Evolutionary conservation across 1,140 invertebrate genomes (phyloP).

Genomic region (Doryteuthis pealeii): DNA sequence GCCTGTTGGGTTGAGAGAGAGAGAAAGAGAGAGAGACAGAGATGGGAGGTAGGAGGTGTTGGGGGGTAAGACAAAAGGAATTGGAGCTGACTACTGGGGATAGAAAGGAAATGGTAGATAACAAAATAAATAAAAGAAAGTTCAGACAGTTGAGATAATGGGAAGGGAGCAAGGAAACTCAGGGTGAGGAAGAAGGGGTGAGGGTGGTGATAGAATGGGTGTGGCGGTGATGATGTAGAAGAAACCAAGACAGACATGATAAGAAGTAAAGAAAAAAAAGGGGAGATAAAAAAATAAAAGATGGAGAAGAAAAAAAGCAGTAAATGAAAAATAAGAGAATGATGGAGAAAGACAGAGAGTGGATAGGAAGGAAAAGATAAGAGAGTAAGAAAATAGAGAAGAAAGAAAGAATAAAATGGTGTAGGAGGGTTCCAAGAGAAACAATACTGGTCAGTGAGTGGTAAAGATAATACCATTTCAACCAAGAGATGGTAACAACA

Average conservation of each 20-base stretch:
- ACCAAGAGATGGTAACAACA: too few species aligned
- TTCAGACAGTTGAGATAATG: too few species aligned
- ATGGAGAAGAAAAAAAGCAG: neutral
- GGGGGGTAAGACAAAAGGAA: neutral
- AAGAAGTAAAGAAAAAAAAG: too few species aligned
- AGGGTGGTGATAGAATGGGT: too few species aligned
- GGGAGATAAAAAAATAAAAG: neutral
- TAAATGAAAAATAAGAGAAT: neutral
- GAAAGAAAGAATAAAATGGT: neutral
- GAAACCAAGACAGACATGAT: too few species aligned
- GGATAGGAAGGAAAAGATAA: neutral
- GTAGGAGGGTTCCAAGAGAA: too few species aligned
- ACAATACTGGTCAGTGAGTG: too few species aligned
- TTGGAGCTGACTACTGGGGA: neutral
- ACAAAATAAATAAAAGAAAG: neutral
- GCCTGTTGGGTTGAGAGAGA: constrained; percentile 15
- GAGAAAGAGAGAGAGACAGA: constrained; percentile 13
- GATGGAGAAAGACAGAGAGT: neutral
- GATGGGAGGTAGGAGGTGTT: neutral
- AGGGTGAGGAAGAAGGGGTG: too few species aligned
- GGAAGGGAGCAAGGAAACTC: too few species aligned
- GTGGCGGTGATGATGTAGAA: too few species aligned
- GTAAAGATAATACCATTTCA: too few species aligned
- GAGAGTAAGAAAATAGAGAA: neutral
- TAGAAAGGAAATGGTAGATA: neutral